A percentile compares a stretch with the other conserved stretches of the same genome.
These are phyloP conservation scores for Acrobasis suavella DNA, from an alignment of 2,888 invertebrate species.

Conservation along the genomic window DNA sequence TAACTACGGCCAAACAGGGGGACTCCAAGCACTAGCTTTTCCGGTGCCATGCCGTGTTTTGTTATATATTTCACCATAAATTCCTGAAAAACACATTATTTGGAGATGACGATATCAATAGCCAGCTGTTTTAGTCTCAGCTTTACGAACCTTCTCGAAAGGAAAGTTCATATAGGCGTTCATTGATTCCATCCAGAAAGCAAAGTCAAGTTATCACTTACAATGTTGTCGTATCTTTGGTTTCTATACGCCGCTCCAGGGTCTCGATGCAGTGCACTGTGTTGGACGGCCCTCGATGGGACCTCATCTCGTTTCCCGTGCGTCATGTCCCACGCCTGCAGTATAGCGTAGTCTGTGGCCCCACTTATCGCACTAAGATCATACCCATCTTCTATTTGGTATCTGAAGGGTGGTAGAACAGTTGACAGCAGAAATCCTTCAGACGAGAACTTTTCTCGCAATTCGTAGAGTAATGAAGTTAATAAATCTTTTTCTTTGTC, in stretches of 20 bases:
- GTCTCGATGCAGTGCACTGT: conserved; percentile 76
- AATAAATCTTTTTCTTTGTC: conserved; percentile 81
- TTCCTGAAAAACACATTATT: conserved; percentile 65
- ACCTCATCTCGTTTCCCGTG: conserved; percentile 69
- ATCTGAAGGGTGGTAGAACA: conserved; percentile 82
- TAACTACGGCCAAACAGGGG: conserved; percentile 89
- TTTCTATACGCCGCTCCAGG: conserved; percentile 69
- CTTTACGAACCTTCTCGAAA: too few species aligned
- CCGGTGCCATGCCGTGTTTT: conserved; percentile 83
- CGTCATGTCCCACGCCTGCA: conserved; percentile 85
- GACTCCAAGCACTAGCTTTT: conserved; percentile 87
- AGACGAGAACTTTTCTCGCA: conserved; percentile 82
- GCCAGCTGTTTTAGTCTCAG: too few species aligned
- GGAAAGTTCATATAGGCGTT: too few species aligned
- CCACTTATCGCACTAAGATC: conserved; percentile 83
- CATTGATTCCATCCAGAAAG: conserved; percentile 17
- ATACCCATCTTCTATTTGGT: conserved; percentile 85
- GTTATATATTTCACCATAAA: conserved; percentile 86
- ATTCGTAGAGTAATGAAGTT: conserved; percentile 81
- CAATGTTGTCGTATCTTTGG: conserved; percentile 74
- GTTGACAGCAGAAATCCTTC: conserved; percentile 82
- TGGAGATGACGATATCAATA: neutral
- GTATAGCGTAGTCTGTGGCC: conserved; percentile 85
- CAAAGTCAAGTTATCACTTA: conserved; percentile 37
- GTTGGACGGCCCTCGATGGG: conserved; percentile 70